These are phyloP conservation scores for Venustaconcha ellipsiformis DNA, from an alignment of 1,140 invertebrate genomes.

Conservation along the genomic window DNA sequence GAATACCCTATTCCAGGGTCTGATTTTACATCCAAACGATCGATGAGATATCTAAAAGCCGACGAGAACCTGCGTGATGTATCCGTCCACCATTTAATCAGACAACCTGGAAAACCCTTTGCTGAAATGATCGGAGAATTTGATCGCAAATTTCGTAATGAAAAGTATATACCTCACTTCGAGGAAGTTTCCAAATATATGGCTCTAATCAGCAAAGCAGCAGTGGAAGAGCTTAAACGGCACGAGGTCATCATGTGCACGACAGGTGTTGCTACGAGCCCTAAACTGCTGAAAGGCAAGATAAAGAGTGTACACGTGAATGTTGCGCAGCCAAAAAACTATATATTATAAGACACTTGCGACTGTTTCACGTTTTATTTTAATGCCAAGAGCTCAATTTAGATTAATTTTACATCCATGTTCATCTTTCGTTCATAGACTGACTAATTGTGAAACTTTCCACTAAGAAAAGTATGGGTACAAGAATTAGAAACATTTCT, in stretches of 20 bases:
- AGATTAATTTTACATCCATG: no score
- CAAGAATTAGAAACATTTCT: no score
- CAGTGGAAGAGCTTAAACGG: conserved; percentile 17
- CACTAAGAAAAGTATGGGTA: no score
- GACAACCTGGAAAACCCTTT: conserved; percentile 21
- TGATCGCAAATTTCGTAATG: neutral
- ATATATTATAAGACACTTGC: no score
- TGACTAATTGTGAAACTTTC: no score
- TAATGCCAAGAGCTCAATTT: no score
- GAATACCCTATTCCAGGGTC: conserved; percentile 34
- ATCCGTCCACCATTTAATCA: conserved; percentile 29
- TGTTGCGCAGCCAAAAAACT: no score
- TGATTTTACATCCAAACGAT: neutral
- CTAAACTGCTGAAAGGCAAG: neutral
- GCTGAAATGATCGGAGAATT: conserved; percentile 14
- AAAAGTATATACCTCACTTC: no score
- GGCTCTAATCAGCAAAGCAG: conserved; percentile 15
- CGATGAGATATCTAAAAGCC: conserved; percentile 2
- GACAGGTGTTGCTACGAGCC: conserved; percentile 14
- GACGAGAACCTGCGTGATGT: conserved; percentile 11
- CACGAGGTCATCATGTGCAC: conserved; percentile 36
- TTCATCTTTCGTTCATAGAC: no score
- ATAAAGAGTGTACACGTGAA: no score
- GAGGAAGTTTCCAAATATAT: conserved; percentile 17
- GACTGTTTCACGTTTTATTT: no score